These are phyloP conservation scores for Corythaeola cristata DNA, from an alignment of 2,113 vertebrate species.

Conservation along the genomic window DNA sequence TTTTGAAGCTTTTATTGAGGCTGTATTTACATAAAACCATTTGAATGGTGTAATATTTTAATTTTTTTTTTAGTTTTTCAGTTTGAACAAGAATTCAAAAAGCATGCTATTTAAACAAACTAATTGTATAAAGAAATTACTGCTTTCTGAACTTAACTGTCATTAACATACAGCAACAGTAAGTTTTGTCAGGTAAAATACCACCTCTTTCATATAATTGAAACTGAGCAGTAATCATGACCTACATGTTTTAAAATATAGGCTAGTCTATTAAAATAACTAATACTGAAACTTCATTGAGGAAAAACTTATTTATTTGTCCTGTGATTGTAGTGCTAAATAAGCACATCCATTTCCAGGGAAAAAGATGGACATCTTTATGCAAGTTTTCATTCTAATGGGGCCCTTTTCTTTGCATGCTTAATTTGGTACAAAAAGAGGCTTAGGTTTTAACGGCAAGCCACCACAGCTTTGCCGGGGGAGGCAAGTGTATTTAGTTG, in stretches of 20 bases:
- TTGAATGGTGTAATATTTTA: neutral
- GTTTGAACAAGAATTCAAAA: neutral
- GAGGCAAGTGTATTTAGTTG: neutral
- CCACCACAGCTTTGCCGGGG: neutral
- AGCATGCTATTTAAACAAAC: neutral
- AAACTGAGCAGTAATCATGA: neutral
- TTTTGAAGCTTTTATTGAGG: neutral
- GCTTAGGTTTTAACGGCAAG: neutral
- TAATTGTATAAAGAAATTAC: neutral
- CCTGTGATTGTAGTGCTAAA: fast-evolving
- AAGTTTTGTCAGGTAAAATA: neutral
- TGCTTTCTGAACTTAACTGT: neutral
- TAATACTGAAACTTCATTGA: neutral
- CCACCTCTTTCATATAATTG: neutral
- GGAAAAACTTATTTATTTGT: neutral
- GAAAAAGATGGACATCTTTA: neutral
- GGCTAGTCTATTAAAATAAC: neutral
- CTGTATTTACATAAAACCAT: neutral
- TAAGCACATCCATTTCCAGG: neutral
- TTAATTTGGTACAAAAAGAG: neutral
- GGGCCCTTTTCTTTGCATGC: neutral
- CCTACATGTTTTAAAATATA: neutral
- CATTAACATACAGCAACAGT: neutral
- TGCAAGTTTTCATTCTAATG: neutral
- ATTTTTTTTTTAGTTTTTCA: neutral